Percentiles rank a stretch among this genome's conserved stretches.
phyloP scores from a whole-genome alignment of 2,113 vertebrate genomes.

The Hylia prasina region DNA sequence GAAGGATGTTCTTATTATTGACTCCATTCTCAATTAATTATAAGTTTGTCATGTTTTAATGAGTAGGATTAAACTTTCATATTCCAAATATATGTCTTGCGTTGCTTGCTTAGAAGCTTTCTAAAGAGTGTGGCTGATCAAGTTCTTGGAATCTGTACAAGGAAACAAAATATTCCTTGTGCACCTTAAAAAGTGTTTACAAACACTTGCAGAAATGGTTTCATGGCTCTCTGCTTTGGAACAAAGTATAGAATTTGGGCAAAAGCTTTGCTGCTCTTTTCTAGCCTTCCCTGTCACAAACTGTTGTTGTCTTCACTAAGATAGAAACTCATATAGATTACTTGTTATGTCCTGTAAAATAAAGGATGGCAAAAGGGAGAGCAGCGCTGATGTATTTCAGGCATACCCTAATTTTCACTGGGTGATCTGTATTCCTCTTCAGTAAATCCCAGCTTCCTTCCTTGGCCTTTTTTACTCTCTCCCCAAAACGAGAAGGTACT shows the following conservation, averaged over 20 bases:
- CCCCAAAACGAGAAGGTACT: background rate
- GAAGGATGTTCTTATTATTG: conserved; percentile 48
- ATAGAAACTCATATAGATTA: background rate
- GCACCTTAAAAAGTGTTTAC: background rate
- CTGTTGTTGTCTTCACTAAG: background rate
- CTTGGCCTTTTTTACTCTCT: background rate
- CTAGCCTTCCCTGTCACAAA: background rate
- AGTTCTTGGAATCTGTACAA: background rate
- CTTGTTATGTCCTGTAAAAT: background rate
- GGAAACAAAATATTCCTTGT: background rate
- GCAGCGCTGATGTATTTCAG: background rate
- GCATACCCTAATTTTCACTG: background rate
- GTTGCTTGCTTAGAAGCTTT: background rate
- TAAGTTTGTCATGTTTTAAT: conserved; percentile 50
- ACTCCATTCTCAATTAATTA: conserved; percentile 51
- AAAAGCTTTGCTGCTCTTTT: background rate
- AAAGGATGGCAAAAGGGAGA: background rate
- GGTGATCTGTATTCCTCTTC: background rate
- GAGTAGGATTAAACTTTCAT: conserved; percentile 49
- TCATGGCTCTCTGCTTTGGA: background rate
- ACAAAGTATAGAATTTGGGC: background rate
- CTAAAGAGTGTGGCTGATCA: background rate
- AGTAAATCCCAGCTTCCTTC: background rate
- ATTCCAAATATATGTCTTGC: background rate
- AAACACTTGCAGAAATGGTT: background rate